Evolutionary conservation across 2,888 invertebrate species (phyloP).

Genomic region (Tupiocoris notatus): DNA sequence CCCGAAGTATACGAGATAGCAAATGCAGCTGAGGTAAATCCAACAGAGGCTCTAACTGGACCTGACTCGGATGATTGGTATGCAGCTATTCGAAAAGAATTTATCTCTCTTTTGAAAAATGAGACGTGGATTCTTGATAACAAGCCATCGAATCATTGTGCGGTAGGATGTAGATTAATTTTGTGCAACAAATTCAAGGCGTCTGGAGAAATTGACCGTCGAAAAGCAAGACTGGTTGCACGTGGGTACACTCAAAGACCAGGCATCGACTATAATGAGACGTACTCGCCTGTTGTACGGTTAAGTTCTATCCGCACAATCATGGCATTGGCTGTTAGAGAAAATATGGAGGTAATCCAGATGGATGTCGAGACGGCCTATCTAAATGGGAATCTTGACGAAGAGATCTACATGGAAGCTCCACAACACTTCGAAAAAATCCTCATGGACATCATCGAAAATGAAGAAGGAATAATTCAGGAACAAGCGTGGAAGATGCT

Average conservation of each 20-base stretch:
- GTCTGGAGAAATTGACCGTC: background rate
- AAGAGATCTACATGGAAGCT: background rate
- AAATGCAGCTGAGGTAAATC: too few species aligned
- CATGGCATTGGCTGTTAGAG: background rate
- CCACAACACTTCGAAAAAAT: background rate
- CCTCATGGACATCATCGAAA: background rate
- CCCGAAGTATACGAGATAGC: background rate
- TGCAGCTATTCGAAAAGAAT: background rate
- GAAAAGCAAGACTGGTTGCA: background rate
- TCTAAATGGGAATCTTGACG: background rate
- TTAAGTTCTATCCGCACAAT: background rate
- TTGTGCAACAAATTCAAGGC: background rate
- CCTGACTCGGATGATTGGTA: background rate
- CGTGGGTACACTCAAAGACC: background rate
- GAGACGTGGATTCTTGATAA: background rate
- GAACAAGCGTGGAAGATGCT: background rate
- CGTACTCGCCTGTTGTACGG: background rate
- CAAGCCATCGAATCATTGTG: background rate
- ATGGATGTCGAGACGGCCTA: slow-evolving; percentile 2
- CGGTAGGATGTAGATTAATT: background rate
- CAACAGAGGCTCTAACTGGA: too few species aligned
- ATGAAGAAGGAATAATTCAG: background rate
- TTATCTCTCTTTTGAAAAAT: background rate
- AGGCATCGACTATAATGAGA: background rate
- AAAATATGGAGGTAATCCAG: background rate